A percentile compares a stretch with the other conserved stretches of the same genome.
phyloP scores from a whole-genome alignment of 2,113 vertebrate species.

The Tupaia chinensis region DNA sequence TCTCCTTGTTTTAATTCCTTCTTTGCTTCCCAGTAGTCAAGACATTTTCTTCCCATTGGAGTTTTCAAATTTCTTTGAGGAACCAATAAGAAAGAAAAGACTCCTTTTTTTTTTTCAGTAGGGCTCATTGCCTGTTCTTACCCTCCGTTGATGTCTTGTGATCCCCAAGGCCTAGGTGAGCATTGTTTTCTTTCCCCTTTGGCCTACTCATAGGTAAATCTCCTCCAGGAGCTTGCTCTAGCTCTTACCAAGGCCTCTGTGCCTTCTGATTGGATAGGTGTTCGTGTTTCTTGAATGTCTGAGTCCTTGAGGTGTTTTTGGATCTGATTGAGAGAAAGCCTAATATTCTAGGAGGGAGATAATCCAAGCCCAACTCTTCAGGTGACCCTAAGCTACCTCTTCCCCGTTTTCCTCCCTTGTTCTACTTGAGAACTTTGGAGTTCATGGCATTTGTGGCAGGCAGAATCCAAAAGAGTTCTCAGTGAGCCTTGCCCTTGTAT shows the following conservation, averaged over 20 bases:
- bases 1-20: not conserved
- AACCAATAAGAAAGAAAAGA: not conserved
- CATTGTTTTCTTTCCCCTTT: not conserved
- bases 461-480: not conserved
- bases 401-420: not conserved
- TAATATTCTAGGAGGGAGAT: not conserved
- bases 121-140: not conserved
- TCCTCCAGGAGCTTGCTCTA: not conserved
- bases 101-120: not conserved
- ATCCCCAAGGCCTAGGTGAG: not conserved
- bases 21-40: not conserved
- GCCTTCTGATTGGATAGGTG: not conserved
- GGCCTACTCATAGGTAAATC: not conserved
- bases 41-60: not conserved
- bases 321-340: not conserved
- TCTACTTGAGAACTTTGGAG: not conserved
- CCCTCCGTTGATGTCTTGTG: not conserved
- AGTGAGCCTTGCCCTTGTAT: not conserved
- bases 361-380: not conserved
- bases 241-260: not conserved
- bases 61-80: not conserved
- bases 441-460: not conserved
- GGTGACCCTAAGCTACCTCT: not conserved
- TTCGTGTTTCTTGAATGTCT: not conserved
- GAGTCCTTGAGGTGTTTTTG: not conserved